phyloP scores from a whole-genome alignment of 2,888 invertebrate species.

The Ennomos erosarius region DNA sequence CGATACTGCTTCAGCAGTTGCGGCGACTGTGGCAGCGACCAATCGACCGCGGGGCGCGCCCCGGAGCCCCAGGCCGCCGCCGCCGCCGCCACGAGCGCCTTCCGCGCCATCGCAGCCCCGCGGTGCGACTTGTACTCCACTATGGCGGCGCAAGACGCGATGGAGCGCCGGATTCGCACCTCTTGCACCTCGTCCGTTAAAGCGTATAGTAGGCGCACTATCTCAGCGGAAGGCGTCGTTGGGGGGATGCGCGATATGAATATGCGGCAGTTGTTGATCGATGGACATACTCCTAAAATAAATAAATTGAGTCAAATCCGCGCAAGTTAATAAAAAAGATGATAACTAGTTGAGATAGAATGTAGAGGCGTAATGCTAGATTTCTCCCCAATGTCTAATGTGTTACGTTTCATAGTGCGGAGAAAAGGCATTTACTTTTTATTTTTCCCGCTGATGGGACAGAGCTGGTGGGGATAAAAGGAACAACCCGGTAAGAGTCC shows the following conservation, averaged over 20 bases:
- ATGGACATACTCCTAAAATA: slow-evolving; percentile 87
- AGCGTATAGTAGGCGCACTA: slow-evolving; percentile 83
- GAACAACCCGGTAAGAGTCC: too few species aligned
- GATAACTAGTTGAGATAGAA: too few species aligned
- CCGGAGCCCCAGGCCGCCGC: slow-evolving; percentile 78
- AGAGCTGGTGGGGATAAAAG: too few species aligned
- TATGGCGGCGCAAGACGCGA: slow-evolving; percentile 86
- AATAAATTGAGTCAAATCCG: too few species aligned
- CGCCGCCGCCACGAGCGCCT: slow-evolving; percentile 83
- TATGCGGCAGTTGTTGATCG: slow-evolving; percentile 91
- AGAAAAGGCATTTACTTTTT: too few species aligned
- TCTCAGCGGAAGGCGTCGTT: slow-evolving; percentile 86
- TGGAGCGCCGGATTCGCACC: slow-evolving; percentile 74
- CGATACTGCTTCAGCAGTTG: slow-evolving; percentile 75
- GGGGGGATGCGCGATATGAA: slow-evolving; percentile 86
- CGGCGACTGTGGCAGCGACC: slow-evolving; percentile 80
- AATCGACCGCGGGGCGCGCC: slow-evolving; percentile 76
- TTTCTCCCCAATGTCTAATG: too few species aligned
- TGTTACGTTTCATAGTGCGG: too few species aligned
- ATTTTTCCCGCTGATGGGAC: too few species aligned
- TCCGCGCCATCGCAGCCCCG: slow-evolving; percentile 84
- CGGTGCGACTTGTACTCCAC: slow-evolving; percentile 90
- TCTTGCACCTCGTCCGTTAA: slow-evolving; percentile 79
- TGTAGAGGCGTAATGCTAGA: too few species aligned
- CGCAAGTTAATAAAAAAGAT: too few species aligned